A percentile compares a stretch with the other conserved stretches of the same genome.
These are phyloP conservation scores for Sapayoa aenigma DNA, from an alignment of 2,113 vertebrate species.

Conservation along the genomic window DNA sequence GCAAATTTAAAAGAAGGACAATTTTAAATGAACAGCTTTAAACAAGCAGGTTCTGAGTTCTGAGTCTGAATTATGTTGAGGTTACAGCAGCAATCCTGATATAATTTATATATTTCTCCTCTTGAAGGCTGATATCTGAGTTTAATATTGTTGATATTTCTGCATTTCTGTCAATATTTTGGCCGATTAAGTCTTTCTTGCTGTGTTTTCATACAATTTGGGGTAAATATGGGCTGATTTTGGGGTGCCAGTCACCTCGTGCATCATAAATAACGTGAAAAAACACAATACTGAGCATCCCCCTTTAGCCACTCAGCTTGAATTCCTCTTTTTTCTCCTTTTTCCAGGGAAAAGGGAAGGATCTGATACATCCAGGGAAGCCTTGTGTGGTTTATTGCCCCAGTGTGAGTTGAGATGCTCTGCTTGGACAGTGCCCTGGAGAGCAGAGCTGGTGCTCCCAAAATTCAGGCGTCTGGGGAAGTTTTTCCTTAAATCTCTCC, in stretches of 20 bases:
- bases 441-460: background rate
- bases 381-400: no score
- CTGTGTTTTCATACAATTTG: rapidly evolving
- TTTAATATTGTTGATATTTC: rapidly evolving
- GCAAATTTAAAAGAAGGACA: background rate
- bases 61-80: rapidly evolving
- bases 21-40: background rate
- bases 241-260: background rate
- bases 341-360: background rate
- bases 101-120: background rate
- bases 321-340: background rate
- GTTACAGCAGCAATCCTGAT: background rate
- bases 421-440: background rate
- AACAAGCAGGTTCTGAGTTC: background rate
- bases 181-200: background rate
- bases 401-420: background rate
- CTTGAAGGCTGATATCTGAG: no score
- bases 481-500: background rate
- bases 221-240: no score
- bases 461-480: rapidly evolving
- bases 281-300: background rate
- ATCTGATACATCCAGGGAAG: background rate
- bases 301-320: background rate
- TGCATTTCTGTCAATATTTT: background rate
- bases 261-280: rapidly evolving